Evolutionary conservation across 2,113 vertebrate species (phyloP).

Genomic region (Camelus bactrianus): DNA sequence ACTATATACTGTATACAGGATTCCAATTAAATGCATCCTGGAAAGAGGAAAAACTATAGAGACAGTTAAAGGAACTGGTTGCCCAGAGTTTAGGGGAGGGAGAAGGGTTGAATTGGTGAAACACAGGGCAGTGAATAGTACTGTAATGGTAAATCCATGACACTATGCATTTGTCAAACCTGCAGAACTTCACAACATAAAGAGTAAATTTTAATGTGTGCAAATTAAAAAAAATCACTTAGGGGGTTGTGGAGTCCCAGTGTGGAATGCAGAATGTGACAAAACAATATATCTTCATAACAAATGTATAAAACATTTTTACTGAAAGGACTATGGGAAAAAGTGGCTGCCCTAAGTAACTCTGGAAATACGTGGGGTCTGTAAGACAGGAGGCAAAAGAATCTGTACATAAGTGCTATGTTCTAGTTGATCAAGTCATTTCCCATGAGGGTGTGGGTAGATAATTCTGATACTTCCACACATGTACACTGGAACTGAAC

Average conservation of each 20-base stretch:
- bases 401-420: background rate
- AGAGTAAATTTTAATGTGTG: background rate
- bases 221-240: background rate
- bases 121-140: background rate
- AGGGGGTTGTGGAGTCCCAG: background rate
- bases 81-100: background rate
- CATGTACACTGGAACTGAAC: background rate
- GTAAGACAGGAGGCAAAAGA: background rate
- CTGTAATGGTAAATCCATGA: background rate
- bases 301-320: background rate
- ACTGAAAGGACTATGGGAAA: background rate
- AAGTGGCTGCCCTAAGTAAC: background rate
- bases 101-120: background rate
- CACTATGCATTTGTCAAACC: background rate
- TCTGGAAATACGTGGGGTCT: background rate
- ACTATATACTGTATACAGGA: background rate
- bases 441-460: background rate
- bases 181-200: background rate
- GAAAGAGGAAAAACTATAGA: background rate
- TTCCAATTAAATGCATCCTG: background rate
- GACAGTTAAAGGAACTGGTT: background rate
- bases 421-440: background rate
- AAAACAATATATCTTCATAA: slow-evolving; percentile 9
- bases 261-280: background rate
- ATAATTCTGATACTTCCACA: background rate